These are phyloP conservation scores for Trissolcus basalis DNA, from an alignment of 1,140 invertebrate species.

Conservation along the genomic window DNA sequence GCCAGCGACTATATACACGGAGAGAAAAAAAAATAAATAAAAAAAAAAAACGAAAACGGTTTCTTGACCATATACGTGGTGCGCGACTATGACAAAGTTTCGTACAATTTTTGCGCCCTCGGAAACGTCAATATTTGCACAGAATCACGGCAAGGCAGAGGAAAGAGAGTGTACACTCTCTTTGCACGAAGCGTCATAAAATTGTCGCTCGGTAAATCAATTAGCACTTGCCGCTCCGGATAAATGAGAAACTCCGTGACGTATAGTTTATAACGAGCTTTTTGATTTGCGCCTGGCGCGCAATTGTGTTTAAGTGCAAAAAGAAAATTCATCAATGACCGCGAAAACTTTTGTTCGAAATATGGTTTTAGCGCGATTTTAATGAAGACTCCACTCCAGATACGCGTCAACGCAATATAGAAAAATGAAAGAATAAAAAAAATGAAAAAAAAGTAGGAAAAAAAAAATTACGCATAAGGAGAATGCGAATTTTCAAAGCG, in stretches of 20 bases:
- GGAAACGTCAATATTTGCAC: slow-evolving; percentile 33
- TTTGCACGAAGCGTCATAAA: slow-evolving; percentile 23
- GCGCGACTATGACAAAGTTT: slow-evolving; percentile 6
- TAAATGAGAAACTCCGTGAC: not conserved
- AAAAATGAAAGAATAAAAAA: too few relatives aligned
- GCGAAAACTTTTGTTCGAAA: slow-evolving; percentile 14
- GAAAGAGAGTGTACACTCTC: slow-evolving; percentile 23
- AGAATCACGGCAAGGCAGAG: slow-evolving; percentile 17
- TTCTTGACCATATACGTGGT: too few relatives aligned
- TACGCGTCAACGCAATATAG: too few relatives aligned
- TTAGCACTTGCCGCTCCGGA: slow-evolving; percentile 12
- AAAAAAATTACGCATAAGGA: too few relatives aligned
- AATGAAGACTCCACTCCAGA: too few relatives aligned
- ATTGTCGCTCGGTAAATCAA: slow-evolving; percentile 38
- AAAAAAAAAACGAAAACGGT: too few relatives aligned
- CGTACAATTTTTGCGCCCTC: slow-evolving; percentile 23
- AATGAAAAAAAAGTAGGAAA: too few relatives aligned
- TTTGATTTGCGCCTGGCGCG: slow-evolving; percentile 22
- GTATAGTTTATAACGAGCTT: slow-evolving; percentile 32
- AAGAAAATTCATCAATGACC: slow-evolving; percentile 42
- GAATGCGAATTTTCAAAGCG: not conserved
- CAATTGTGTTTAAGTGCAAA: slow-evolving; percentile 38
- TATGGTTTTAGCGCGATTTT: not conserved
- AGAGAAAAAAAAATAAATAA: too few relatives aligned
- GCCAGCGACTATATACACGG: not conserved